phyloP scores from a whole-genome alignment of 2,113 vertebrate genomes.

The Pterocles burchelli region DNA sequence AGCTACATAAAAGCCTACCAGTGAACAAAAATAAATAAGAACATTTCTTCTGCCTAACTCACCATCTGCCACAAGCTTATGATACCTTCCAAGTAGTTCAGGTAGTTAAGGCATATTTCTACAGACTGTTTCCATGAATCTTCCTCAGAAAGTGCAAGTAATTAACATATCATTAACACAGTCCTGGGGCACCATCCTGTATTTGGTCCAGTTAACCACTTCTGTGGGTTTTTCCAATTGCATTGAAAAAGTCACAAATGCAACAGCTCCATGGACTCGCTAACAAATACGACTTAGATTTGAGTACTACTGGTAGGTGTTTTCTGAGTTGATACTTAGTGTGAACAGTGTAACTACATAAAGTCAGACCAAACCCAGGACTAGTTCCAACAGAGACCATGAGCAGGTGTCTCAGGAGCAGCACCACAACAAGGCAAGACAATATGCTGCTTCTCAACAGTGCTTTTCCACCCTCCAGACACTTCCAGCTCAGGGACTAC shows the following conservation, averaged over 20 bases:
- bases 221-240: neutral
- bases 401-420: neutral
- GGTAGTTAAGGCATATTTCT: neutral
- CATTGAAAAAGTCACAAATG: neutral
- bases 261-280: neutral
- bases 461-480: neutral
- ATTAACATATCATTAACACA: neutral
- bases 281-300: neutral
- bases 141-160: neutral
- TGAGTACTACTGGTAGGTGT: neutral
- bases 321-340: neutral
- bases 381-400: neutral
- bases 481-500: neutral
- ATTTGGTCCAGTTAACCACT: neutral
- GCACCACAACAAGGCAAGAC: neutral
- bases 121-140: neutral
- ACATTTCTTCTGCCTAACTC: slow-evolving; percentile 26
- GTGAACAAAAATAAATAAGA: slow-evolving; percentile 61
- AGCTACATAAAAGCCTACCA: slow-evolving; percentile 32
- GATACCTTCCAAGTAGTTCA: slow-evolving; percentile 41
- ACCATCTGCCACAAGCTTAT: slow-evolving; percentile 56
- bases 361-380: neutral
- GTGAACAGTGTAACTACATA: neutral
- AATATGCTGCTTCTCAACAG: neutral
- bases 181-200: neutral